Percentiles rank a stretch among this genome's conserved stretches.
These are phyloP conservation scores for Cephus pulcher DNA, from an alignment of 2,888 invertebrate genomes.

Conservation along the genomic window DNA sequence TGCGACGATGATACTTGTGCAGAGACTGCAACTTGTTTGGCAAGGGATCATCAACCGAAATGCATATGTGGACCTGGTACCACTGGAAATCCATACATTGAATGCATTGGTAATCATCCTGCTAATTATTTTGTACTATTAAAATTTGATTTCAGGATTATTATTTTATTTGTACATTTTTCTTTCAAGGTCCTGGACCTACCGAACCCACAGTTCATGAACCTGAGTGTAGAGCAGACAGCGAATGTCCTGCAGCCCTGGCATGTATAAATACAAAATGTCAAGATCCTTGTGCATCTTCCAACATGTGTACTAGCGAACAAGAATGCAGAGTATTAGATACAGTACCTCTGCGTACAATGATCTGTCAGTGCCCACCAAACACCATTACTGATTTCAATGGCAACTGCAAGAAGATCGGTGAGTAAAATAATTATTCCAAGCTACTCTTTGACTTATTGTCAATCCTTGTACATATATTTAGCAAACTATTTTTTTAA, in stretches of 20 bases:
- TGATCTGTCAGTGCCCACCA: conserved; percentile 88
- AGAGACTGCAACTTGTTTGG: conserved; percentile 80
- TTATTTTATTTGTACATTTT: conserved; percentile 12
- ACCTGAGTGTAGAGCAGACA: conserved; percentile 79
- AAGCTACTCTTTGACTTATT: background rate
- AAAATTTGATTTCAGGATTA: conserved; percentile 6
- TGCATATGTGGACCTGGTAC: conserved; percentile 83
- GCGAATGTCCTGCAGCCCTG: conserved; percentile 79
- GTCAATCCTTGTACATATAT: background rate
- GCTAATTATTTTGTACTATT: background rate
- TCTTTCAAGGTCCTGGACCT: conserved; percentile 3
- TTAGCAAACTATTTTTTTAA: background rate
- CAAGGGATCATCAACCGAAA: conserved; percentile 80
- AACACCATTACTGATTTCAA: conserved; percentile 81
- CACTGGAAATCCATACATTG: conserved; percentile 82
- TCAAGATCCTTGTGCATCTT: conserved; percentile 79
- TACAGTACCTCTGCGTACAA: conserved; percentile 82
- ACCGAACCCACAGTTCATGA: conserved; percentile 29
- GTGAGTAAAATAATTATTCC: conserved; percentile 42
- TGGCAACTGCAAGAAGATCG: conserved; percentile 76
- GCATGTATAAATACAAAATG: conserved; percentile 85
- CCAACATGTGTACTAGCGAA: conserved; percentile 80
- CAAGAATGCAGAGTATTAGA: conserved; percentile 85
- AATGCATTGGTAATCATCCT: conserved; percentile 70
- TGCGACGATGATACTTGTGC: conserved; percentile 88